These are phyloP conservation scores for Synergus japonicus DNA, from an alignment of 2,888 invertebrate species.

Conservation along the genomic window DNA sequence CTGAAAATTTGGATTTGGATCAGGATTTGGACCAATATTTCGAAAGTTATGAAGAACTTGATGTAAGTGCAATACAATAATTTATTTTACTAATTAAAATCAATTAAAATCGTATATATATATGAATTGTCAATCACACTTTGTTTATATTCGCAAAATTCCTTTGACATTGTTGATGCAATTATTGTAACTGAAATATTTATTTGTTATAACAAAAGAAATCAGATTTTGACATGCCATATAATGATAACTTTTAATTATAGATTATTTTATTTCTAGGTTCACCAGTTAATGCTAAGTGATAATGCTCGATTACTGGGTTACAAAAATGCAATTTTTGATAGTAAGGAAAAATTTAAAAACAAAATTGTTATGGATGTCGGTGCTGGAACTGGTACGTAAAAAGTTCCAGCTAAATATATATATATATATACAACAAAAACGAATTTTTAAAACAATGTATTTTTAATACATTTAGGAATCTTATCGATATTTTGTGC, in stretches of 20 bases:
- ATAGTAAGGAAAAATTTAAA: slow-evolving; percentile 83
- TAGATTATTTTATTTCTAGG: slow-evolving; percentile 77
- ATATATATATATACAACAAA: not conserved
- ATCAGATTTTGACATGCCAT: too few relatives aligned
- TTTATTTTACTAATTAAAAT: not conserved
- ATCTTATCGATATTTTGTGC: slow-evolving; percentile 94
- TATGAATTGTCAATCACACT: not conserved
- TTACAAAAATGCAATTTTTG: slow-evolving; percentile 88
- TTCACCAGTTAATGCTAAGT: slow-evolving; percentile 89
- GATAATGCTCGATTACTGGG: slow-evolving; percentile 87
- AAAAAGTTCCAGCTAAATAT: slow-evolving; percentile 36
- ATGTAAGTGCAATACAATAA: slow-evolving; percentile 79
- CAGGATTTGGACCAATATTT: slow-evolving; percentile 80
- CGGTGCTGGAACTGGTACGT: slow-evolving; percentile 87
- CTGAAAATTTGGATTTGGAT: slow-evolving; percentile 27
- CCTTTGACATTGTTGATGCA: too few relatives aligned
- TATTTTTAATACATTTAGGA: slow-evolving; percentile 76
- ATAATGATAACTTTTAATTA: not conserved
- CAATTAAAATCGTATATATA: too few relatives aligned
- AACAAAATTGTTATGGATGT: slow-evolving; percentile 91
- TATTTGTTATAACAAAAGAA: too few relatives aligned
- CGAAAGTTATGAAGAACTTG: slow-evolving; percentile 85
- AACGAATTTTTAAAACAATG: not conserved
- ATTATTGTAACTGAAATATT: too few relatives aligned
- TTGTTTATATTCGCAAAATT: not conserved